Evolutionary conservation across 2,113 vertebrate genomes (phyloP).

Genomic region (Thalassarche chlororhynchos): DNA sequence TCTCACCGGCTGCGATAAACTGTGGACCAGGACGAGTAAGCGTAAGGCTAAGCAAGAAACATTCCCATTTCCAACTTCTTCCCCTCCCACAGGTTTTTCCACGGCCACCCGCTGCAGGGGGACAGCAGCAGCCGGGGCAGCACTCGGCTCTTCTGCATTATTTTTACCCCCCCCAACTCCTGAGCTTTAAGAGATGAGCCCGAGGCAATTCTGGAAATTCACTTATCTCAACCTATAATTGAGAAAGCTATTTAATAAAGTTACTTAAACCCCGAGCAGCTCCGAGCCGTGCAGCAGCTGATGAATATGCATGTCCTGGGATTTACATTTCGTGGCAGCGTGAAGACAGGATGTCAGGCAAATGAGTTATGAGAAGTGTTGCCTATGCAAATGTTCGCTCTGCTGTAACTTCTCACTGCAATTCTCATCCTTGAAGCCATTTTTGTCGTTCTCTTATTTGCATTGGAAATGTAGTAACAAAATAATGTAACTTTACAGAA

Average conservation of each 20-base stretch:
- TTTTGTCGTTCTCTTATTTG: slow-evolving; percentile 21
- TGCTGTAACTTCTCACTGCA: neutral
- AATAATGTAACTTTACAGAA: neutral
- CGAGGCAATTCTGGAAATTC: neutral
- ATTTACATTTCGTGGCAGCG: neutral
- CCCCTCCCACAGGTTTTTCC: neutral
- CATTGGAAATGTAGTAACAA: slow-evolving; percentile 21
- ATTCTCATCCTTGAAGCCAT: neutral
- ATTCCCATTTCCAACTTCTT: neutral
- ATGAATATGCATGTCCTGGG: neutral
- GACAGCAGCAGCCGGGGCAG: neutral
- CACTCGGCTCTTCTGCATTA: accelerated
- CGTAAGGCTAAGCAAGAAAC: neutral
- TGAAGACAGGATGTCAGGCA: slow-evolving; percentile 37
- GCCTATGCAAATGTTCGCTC: slow-evolving; percentile 21
- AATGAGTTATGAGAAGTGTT: slow-evolving; percentile 27
- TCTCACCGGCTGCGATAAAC: neutral
- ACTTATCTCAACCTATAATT: neutral
- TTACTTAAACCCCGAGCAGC: neutral
- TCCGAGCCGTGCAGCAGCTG: neutral
- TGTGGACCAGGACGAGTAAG: accelerated
- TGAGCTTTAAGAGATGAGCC: neutral
- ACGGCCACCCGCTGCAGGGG: neutral
- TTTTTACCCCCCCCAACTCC: neutral
- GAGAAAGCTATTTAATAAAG: slow-evolving; percentile 20